phyloP scores from a whole-genome alignment of 1,140 invertebrate genomes.

The Luehdorfia chinensis region DNA sequence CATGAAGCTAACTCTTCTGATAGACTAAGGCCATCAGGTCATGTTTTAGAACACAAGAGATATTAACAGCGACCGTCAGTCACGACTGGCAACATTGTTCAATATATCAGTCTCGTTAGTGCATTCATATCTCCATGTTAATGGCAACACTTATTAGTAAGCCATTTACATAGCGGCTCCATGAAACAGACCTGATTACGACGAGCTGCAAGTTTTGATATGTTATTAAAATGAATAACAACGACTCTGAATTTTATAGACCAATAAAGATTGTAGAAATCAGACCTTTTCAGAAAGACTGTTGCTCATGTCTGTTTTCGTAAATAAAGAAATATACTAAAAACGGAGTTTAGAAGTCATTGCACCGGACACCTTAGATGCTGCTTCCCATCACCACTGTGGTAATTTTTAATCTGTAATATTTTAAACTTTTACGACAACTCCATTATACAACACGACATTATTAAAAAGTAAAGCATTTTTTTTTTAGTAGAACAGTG shows the following conservation, averaged over 20 bases:
- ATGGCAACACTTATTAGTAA: constrained; percentile 27
- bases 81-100: constrained; percentile 39
- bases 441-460: too few relatives aligned
- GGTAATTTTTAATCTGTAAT: too few relatives aligned
- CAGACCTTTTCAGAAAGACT: too few relatives aligned
- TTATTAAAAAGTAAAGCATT: too few relatives aligned
- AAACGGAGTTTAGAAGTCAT: too few relatives aligned
- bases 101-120: constrained; percentile 33
- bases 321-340: too few relatives aligned
- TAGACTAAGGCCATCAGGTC: not conserved
- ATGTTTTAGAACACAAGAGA: constrained; percentile 4
- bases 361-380: too few relatives aligned
- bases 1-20: not conserved
- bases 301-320: too few relatives aligned
- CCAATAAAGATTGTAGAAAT: not conserved
- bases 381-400: too few relatives aligned
- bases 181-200: not conserved
- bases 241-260: not conserved
- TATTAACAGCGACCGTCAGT: constrained; percentile 23
- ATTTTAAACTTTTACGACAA: too few relatives aligned
- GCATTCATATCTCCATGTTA: constrained; percentile 29
- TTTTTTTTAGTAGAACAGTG: too few relatives aligned
- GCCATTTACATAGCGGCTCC: constrained; percentile 19
- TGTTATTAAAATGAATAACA: constrained; percentile 2
- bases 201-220: constrained; percentile 9